Base-by-base conservation (phyloP, 2,888 invertebrate genomes). In the Callimorpha dominula region DNA sequence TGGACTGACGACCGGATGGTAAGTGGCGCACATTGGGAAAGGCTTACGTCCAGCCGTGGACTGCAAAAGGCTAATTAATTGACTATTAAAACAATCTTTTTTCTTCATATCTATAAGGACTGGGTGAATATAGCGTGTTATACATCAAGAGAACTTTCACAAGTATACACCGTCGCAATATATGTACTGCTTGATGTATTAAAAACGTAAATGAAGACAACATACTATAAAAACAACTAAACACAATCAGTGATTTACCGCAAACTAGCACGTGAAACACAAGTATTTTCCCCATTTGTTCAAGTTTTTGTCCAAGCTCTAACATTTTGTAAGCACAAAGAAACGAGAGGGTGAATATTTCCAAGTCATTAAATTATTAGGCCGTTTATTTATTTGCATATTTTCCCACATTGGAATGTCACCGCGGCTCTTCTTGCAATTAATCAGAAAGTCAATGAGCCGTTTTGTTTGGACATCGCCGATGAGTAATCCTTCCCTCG, bases 391-490 rank as follows among this genome's bases (percentile, higher is more conserved):
- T 83, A 79, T 86, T 86, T 86, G 82, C 84, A 86, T 89, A 89
- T 88, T 90, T 92, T 89, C 91, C 88, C 85, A 86, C 88, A 88
- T 88, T 87, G 88, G 88, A 94, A 94, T 94, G 95, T 95, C 95
- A 92, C 86, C 87, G 88, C 88, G 89, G 89, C 86, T 92, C 90
- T 90, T 86, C 87, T 90, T 86, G 91, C 91, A 94, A 95, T 95
- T 95, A 95, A 94, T 95, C 95, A 95, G 91, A 85, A 90, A 94
- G 94, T 93, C 95, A 95, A 95, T 95, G 95, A 95, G 95, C 94
- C 95, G 91, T 94, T 92, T 89, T 92, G 93, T 94, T 94, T 93
- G 94, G 93, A 91, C 93, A 91, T 88, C 90, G 92, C 88, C 91
- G 90, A 94, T 93, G 93, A 94, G 89, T 92, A 93, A 93, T 93